Conservation (phyloP, 2,113 vertebrate genomes). For the Diglossa brunneiventris region DNA sequence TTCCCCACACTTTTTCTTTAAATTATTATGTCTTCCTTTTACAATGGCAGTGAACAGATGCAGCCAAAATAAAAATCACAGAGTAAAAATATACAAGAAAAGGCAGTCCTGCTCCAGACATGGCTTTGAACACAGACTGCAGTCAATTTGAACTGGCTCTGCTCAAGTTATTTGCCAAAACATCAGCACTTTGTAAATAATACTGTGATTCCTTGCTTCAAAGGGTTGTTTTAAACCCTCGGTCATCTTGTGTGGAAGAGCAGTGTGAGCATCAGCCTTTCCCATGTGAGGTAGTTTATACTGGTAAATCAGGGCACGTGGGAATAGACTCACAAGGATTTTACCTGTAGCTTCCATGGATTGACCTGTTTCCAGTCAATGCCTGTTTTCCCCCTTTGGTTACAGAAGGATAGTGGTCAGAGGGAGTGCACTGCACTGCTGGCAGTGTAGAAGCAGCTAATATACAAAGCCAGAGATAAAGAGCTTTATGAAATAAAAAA, state of each 20-base stretch:
- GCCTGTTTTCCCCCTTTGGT: neutral
- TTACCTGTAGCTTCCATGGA: neutral
- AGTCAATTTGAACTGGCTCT: neutral
- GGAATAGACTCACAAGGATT: neutral
- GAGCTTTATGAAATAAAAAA: slow-evolving; percentile 28
- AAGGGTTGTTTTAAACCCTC: neutral
- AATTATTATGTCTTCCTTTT: neutral
- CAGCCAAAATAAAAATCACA: slow-evolving; percentile 21
- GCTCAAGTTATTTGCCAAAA: neutral
- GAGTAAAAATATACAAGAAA: slow-evolving; percentile 2
- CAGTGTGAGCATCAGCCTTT: neutral
- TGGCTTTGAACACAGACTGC: neutral
- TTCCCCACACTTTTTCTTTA: neutral
- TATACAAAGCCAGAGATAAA: slow-evolving; percentile 35
- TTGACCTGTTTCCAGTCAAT: neutral
- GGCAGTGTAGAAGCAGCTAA: slow-evolving; percentile 4
- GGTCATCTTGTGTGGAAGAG: neutral
- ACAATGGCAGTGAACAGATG: neutral
- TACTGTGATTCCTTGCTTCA: neutral
- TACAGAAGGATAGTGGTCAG: neutral
- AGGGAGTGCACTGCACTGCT: neutral
- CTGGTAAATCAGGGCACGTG: neutral
- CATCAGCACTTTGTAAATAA: slow-evolving; percentile 9
- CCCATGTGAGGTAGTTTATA: neutral
- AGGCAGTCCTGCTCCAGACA: neutral